Evolutionary conservation across 1,140 invertebrate species (phyloP).

Genomic region (Metopolophium dirhodum): DNA sequence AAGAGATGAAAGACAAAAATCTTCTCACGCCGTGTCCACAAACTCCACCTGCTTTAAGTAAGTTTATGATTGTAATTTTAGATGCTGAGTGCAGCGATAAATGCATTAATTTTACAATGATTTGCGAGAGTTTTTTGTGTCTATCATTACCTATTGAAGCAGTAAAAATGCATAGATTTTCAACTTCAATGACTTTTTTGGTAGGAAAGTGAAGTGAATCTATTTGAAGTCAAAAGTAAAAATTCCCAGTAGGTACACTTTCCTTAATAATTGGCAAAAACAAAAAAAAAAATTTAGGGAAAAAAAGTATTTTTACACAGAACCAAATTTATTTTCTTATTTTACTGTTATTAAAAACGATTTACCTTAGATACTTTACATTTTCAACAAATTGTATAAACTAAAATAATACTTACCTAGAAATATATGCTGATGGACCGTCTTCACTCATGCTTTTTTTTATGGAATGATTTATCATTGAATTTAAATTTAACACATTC

Average conservation of each 20-base stretch:
- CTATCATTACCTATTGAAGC: not conserved
- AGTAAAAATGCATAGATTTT: not conserved
- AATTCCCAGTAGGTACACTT: not conserved
- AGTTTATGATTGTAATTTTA: constrained; percentile 4
- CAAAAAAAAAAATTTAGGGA: no score
- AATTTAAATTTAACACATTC: no score
- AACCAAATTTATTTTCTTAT: no score
- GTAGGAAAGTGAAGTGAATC: not conserved
- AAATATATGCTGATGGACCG: no score
- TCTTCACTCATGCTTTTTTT: no score
- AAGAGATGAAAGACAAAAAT: not conserved
- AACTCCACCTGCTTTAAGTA: constrained; percentile 59
- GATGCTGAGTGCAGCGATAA: not conserved
- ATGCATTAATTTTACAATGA: not conserved
- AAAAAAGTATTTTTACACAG: no score
- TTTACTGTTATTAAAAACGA: no score
- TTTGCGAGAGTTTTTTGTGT: not conserved
- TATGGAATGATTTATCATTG: no score
- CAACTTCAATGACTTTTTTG: not conserved
- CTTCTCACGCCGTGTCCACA: constrained; percentile 58
- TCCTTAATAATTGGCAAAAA: not conserved
- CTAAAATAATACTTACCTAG: no score
- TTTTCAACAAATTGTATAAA: no score
- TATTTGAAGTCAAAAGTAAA: not conserved
- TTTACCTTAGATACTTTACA: no score